These are phyloP conservation scores for Ectemnius continuus DNA, from an alignment of 2,888 invertebrate species.

Conservation along the genomic window DNA sequence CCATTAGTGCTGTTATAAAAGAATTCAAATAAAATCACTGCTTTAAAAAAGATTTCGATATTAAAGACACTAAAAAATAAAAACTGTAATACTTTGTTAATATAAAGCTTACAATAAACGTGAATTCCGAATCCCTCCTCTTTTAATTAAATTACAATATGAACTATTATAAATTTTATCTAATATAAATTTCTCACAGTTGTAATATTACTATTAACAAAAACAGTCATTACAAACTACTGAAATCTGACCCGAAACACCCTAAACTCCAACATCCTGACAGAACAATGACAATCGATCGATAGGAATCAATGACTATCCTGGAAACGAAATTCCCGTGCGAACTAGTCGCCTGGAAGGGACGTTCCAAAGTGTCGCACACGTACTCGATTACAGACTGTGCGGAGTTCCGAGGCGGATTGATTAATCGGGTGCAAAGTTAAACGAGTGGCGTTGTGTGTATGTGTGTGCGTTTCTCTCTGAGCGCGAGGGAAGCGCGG, in stretches of 20 bases:
- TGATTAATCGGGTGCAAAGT: slow-evolving; percentile 72
- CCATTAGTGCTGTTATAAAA: neutral
- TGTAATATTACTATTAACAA: no score
- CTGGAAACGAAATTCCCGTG: slow-evolving; percentile 4
- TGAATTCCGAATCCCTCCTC: no score
- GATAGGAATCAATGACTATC: neutral
- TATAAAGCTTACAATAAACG: no score
- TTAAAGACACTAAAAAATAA: no score
- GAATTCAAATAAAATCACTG: neutral
- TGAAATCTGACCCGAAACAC: no score
- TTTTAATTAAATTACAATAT: no score
- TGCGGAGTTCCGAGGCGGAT: slow-evolving; percentile 35
- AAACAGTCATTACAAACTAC: no score
- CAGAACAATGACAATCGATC: no score
- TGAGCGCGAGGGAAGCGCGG: slow-evolving; percentile 32
- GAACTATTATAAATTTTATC: no score
- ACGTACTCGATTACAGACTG: slow-evolving; percentile 25
- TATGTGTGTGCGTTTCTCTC: neutral
- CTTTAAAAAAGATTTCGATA: neutral
- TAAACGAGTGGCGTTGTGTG: slow-evolving; percentile 61
- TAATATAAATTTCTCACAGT: no score
- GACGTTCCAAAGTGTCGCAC: slow-evolving; percentile 17
- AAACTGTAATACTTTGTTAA: no score
- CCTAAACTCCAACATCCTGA: no score
- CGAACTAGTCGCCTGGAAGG: slow-evolving; percentile 15